Conservation (phyloP, 2,888 invertebrate species). For the Galeopsomyia nigrocyanea region DNA sequence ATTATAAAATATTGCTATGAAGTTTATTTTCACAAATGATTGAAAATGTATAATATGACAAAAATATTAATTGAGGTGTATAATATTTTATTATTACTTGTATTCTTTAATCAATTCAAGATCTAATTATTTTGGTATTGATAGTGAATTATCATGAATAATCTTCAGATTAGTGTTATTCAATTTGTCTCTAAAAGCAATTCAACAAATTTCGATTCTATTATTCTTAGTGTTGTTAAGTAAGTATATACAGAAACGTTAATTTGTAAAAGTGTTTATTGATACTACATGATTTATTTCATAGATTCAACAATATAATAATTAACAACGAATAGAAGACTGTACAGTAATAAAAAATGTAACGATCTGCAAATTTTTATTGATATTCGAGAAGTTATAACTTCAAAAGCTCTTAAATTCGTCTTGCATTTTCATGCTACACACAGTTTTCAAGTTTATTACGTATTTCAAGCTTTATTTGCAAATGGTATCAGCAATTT, state of each 20-base stretch:
- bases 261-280: constrained; percentile 27
- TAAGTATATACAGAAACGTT: constrained; percentile 21
- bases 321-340: constrained; percentile 36
- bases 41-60: too few relatives aligned
- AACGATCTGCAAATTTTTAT: constrained; percentile 16
- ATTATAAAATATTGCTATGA: too few relatives aligned
- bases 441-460: neutral
- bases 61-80: too few relatives aligned
- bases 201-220: constrained; percentile 26
- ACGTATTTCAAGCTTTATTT: neutral
- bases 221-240: neutral
- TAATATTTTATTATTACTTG: too few relatives aligned
- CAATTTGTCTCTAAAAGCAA: neutral
- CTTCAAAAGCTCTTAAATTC: neutral
- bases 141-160: neutral
- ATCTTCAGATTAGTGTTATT: neutral
- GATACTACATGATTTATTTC: constrained; percentile 21
- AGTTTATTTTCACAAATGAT: too few relatives aligned
- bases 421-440: neutral
- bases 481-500: too few relatives aligned
- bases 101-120: too few relatives aligned
- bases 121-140: too few relatives aligned
- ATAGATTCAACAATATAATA: constrained; percentile 25
- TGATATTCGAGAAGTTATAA: constrained; percentile 24
- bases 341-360: constrained; percentile 36